phyloP scores from a whole-genome alignment of 2,113 vertebrate genomes.

The Apodemus speciosus region DNA sequence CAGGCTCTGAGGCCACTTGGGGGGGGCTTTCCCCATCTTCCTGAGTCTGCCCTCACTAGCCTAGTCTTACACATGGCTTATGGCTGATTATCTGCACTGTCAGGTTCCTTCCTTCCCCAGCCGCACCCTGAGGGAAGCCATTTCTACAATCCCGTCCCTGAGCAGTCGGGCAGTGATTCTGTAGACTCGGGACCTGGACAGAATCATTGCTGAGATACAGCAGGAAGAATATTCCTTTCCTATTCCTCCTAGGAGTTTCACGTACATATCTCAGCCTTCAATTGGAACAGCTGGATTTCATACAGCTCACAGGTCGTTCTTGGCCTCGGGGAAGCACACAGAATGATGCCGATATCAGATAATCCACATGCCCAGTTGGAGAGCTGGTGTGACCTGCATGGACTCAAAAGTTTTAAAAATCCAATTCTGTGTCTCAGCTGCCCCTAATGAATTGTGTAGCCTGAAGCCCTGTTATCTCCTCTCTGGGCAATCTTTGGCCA shows the following conservation, averaged over 20 bases:
- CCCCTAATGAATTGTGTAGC: background rate
- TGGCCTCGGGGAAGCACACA: background rate
- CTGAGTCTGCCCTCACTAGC: background rate
- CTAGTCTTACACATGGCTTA: rapidly evolving
- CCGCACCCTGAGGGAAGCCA: background rate
- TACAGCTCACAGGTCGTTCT: background rate
- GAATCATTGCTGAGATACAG: background rate
- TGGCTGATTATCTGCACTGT: background rate
- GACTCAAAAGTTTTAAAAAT: background rate
- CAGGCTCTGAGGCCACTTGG: background rate
- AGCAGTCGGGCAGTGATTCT: background rate
- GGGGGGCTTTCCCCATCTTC: background rate
- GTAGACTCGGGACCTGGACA: rapidly evolving
- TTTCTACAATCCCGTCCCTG: rapidly evolving
- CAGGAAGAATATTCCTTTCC: background rate
- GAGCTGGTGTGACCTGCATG: background rate
- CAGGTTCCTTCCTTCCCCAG: too few relatives aligned
- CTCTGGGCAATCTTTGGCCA: background rate
- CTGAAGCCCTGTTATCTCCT: background rate
- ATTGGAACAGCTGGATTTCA: background rate
- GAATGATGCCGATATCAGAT: background rate
- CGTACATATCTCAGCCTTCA: background rate
- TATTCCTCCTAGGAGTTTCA: background rate
- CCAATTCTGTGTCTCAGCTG: background rate
- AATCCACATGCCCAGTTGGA: background rate